Evolutionary conservation across 2,888 invertebrate genomes (phyloP).

Genomic region (Bruchidius siliquastri): DNA sequence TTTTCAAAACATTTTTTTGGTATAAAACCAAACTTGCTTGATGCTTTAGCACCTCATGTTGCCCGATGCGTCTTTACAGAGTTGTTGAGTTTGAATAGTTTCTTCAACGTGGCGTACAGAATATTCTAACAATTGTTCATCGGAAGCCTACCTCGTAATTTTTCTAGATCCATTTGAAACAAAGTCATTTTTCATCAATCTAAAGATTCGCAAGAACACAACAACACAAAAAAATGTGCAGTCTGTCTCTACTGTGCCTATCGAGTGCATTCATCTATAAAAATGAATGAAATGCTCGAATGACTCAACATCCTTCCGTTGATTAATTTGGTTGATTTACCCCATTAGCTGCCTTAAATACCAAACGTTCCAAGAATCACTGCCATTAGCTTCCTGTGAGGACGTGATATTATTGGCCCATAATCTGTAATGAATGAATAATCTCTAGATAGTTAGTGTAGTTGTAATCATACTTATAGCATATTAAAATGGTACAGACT

Average conservation of each 20-base stretch:
- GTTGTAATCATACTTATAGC: background rate
- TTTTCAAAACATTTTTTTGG: too few species aligned
- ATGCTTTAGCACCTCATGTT: too few species aligned
- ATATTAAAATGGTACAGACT: background rate
- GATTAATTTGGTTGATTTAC: background rate
- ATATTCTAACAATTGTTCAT: too few species aligned
- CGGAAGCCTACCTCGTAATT: too few species aligned
- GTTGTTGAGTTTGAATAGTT: too few species aligned
- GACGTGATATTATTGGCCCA: background rate
- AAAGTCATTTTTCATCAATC: too few species aligned
- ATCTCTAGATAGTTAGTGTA: background rate
- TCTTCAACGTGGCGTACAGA: too few species aligned
- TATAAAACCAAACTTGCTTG: too few species aligned
- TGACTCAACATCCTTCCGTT: background rate
- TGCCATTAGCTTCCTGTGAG: background rate
- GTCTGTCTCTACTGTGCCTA: background rate
- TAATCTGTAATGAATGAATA: background rate
- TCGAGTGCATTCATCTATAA: background rate
- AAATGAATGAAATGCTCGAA: background rate
- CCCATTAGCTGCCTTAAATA: background rate
- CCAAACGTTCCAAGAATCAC: background rate
- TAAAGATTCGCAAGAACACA: too few species aligned
- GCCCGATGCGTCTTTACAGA: too few species aligned
- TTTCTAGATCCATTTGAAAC: too few species aligned
- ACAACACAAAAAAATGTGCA: too few species aligned